Evolutionary conservation across 2,113 vertebrate species (phyloP).

Genomic region (Nyctibius bracteatus): DNA sequence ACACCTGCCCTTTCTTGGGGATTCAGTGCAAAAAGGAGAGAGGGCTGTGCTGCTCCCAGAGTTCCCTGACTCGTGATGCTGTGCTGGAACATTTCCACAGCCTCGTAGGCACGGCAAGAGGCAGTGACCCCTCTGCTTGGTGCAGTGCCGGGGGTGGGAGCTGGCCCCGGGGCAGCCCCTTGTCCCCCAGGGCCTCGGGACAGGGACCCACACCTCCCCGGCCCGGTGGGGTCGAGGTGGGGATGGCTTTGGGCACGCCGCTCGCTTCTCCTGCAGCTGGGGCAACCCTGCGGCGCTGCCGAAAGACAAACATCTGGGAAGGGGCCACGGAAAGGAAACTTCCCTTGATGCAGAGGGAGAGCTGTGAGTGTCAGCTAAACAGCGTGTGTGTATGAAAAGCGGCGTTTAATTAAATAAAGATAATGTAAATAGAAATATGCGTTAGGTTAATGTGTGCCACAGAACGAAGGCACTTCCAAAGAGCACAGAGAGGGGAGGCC

Average conservation of each 20-base stretch:
- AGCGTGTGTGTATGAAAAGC: neutral
- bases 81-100: rapidly evolving
- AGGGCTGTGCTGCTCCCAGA: no score
- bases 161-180: rapidly evolving
- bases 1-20: neutral
- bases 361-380: neutral
- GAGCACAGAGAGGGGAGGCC: neutral
- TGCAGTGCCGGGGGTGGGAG: rapidly evolving
- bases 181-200: rapidly evolving
- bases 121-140: neutral
- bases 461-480: neutral
- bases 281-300: rapidly evolving
- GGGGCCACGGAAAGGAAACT: neutral
- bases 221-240: rapidly evolving
- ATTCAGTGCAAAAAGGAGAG: neutral
- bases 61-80: neutral
- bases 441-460: neutral
- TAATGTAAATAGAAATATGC: neutral
- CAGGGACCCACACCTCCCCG: rapidly evolving
- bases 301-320: neutral
- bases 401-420: neutral
- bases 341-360: neutral
- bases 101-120: rapidly evolving
- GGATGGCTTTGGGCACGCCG: rapidly evolving
- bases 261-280: neutral